A percentile compares a stretch with the other conserved stretches of the same genome.
Evolutionary conservation across 1,140 invertebrate species (phyloP).

Genomic region (Harpegnathos saltator): DNA sequence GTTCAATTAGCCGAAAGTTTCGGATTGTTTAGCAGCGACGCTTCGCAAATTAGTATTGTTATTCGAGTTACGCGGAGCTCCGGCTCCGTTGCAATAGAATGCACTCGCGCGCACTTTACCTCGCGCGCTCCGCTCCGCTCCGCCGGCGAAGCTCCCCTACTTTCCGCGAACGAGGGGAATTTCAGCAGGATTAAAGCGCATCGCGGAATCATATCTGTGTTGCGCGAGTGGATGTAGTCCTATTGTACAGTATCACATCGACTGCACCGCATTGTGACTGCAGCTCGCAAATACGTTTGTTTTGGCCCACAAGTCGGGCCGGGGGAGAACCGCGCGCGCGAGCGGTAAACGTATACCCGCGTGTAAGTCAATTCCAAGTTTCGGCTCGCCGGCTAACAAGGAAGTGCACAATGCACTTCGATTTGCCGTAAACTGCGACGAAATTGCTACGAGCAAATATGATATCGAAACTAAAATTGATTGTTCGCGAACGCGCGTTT

Average conservation of each 20-base stretch:
- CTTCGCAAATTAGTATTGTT: conserved; percentile 71
- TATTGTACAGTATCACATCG: conserved; percentile 59
- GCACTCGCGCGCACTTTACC: conserved; percentile 57
- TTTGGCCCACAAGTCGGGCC: conserved; percentile 62
- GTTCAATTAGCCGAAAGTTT: conserved; percentile 63
- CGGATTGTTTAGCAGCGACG: conserved; percentile 30
- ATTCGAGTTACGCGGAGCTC: conserved; percentile 52
- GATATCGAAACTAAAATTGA: background rate
- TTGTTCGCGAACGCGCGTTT: background rate
- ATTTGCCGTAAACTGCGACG: conserved; percentile 23
- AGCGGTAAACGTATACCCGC: conserved; percentile 58
- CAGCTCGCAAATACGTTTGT: conserved; percentile 65
- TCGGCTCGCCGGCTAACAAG: conserved; percentile 45
- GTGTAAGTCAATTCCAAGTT: conserved; percentile 72
- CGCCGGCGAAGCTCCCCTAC: conserved; percentile 59
- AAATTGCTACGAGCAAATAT: conserved; percentile 33
- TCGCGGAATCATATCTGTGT: conserved; percentile 70
- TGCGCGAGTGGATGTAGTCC: conserved; percentile 55
- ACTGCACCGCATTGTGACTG: conserved; percentile 63
- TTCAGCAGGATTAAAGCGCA: conserved; percentile 72
- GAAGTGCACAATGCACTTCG: conserved; percentile 25
- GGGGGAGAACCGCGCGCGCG: too few species aligned
- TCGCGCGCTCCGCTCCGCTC: conserved; percentile 38
- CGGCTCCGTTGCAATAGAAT: conserved; percentile 57
- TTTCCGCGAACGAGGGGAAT: conserved; percentile 50